phyloP scores from a whole-genome alignment of 2,113 vertebrate genomes.

The Callionymus lyra region DNA sequence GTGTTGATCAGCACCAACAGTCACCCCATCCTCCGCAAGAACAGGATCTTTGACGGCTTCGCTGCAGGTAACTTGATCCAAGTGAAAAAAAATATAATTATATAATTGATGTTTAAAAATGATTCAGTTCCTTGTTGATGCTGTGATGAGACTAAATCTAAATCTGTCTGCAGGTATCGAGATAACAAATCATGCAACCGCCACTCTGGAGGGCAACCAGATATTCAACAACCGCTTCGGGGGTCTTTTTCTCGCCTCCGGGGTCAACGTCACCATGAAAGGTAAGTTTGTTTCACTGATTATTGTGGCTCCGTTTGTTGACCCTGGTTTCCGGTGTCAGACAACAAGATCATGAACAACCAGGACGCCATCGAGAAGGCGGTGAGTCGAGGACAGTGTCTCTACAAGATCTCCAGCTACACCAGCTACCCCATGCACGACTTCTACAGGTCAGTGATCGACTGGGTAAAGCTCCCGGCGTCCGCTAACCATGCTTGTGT shows the following conservation, averaged over 20 bases:
- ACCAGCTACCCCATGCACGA: conserved; percentile 99
- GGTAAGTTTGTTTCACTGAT: conserved; percentile 58
- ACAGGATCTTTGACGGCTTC: conserved; percentile 97
- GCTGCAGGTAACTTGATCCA: conserved; percentile 76
- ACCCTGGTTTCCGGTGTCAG: conserved; percentile 50
- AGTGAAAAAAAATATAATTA: no score
- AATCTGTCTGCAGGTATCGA: conserved; percentile 78
- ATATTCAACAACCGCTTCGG: conserved; percentile 99
- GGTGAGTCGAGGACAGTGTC: conserved; percentile 96
- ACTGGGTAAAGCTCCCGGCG: background rate
- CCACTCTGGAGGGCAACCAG: conserved; percentile 97
- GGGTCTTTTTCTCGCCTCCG: conserved; percentile 95
- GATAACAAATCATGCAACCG: conserved; percentile 98
- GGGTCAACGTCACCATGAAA: conserved; percentile 99
- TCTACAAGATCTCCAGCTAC: conserved; percentile 99
- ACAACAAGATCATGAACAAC: conserved; percentile 99
- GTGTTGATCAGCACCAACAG: conserved; percentile 99
- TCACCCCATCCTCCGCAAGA: conserved; percentile 94
- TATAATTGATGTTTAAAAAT: no score
- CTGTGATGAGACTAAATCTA: background rate
- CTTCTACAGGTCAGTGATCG: conserved; percentile 86
- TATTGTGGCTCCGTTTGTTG: background rate
- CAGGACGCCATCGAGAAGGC: conserved; percentile 99
- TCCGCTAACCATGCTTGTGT: background rate
- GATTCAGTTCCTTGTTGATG: no score